Percentiles rank a stretch among this genome's conserved stretches.
Conservation (phyloP, 2,888 invertebrate genomes). For the Andrena praecox region DNA sequence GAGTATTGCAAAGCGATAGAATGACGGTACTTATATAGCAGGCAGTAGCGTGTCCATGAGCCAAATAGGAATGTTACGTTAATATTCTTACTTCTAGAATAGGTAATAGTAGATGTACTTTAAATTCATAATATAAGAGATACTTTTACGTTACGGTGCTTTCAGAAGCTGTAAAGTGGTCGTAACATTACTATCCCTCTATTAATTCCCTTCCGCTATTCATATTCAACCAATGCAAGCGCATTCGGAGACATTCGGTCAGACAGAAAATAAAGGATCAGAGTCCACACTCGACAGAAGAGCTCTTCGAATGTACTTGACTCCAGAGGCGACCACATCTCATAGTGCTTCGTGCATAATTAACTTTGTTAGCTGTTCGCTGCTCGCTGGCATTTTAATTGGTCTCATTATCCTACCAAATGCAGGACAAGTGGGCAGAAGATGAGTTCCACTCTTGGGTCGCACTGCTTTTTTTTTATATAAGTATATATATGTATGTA, state of each 20-base stretch:
- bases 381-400: conserved; percentile 18
- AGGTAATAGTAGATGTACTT: not conserved
- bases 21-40: not conserved
- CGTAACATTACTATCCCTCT: no score
- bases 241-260: no score
- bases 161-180: no score
- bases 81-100: not conserved
- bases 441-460: not conserved
- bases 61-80: not conserved
- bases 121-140: no score
- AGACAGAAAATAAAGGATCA: not conserved
- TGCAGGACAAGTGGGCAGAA: not conserved
- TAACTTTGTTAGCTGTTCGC: conserved; percentile 16
- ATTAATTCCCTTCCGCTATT: not conserved
- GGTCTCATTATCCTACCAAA: conserved; percentile 21
- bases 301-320: not conserved
- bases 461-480: conserved; percentile 44
- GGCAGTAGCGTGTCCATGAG: not conserved
- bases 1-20: not conserved
- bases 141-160: no score
- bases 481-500: conserved; percentile 62
- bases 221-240: no score
- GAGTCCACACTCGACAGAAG: not conserved
- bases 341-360: conserved; percentile 11
- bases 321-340: not conserved